Evolutionary conservation across 2,113 vertebrate species (phyloP).

Genomic region (Lagenorhynchus albirostris): DNA sequence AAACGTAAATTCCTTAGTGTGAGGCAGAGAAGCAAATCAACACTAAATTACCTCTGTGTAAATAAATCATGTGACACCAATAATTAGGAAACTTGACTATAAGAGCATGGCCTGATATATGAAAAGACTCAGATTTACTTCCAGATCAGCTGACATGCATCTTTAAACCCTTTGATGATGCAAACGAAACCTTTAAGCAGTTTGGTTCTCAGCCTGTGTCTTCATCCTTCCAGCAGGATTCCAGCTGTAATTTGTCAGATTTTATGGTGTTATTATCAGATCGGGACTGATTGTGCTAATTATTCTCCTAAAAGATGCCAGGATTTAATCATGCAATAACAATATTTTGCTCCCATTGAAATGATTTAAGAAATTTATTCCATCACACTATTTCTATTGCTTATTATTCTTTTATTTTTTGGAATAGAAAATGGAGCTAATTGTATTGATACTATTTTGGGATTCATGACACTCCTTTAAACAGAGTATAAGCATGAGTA

Average conservation of each 20-base stretch:
- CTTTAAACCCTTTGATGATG: not conserved
- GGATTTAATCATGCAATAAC: not conserved
- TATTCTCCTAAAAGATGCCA: not conserved
- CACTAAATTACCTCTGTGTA: not conserved
- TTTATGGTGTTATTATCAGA: not conserved
- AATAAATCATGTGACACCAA: not conserved
- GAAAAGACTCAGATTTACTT: not conserved
- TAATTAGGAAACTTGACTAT: not conserved
- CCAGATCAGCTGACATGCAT: not conserved
- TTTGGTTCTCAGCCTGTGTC: not conserved
- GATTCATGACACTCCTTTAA: not conserved
- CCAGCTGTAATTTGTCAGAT: constrained; percentile 10
- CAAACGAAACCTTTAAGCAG: not conserved
- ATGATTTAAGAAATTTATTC: not conserved
- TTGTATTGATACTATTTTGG: not conserved
- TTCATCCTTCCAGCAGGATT: not conserved
- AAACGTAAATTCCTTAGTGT: not conserved
- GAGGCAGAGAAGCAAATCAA: not conserved
- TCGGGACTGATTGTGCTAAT: not conserved
- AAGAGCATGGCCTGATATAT: not conserved
- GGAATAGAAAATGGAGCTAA: not conserved
- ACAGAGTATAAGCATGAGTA: not conserved
- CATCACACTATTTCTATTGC: not conserved
- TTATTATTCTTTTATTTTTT: not conserved
- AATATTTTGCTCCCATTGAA: not conserved